Evolutionary conservation across 1,140 invertebrate species (phyloP), one percentile per base, ranked within the genome.

Genomic region (Brachionus plicatilis): DNA sequence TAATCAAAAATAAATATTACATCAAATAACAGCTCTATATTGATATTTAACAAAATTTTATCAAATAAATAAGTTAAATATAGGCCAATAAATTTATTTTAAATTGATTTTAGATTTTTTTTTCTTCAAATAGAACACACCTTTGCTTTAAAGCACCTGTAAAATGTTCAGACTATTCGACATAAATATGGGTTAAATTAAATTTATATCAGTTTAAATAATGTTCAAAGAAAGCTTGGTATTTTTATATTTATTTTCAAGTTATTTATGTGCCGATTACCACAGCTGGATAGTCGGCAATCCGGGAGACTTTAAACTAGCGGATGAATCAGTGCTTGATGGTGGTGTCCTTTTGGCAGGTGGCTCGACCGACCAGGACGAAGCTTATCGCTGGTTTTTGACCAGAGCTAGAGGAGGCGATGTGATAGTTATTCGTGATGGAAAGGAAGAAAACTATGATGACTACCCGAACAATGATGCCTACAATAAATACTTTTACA

Each of bases 401-500:
- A 11, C 9, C 24, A 83, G 65, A 47, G 50, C 79, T 4, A 20
- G 27, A 27, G 79, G 79, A 12, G 79, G 79, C 27, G 79, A 83
- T 83, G 56, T 83, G 6, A 47, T 83, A 6, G 60, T 83, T 29
- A 33, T 83, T 37, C 53, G 80, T 20, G 47, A 66, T 2, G 60
- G 45, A 17, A n/a, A 65, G 7, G 33, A 33, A 5, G 68, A 68
- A 29, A 37, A 33, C 27, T 20, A 9, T 11, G 79, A 41, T 8
- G 79, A 82, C 11, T 82, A 82, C 37, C 79, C 79, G 7, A 45
- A 33, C 11, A 53, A 53, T 24, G 80, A 83, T 53, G 80, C 60
- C 2, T 83, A 83, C 20, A 83, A 83, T 43, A 7, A 17, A n/a
- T 83, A 83, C 50, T 53, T 83, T 27, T 83, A 83, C 50, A 60